A percentile compares a stretch with the other conserved stretches of the same genome.
Evolutionary conservation across 2,797 vertebrate genomes (phyloP).

Genomic region (Streptopelia turtur): DNA sequence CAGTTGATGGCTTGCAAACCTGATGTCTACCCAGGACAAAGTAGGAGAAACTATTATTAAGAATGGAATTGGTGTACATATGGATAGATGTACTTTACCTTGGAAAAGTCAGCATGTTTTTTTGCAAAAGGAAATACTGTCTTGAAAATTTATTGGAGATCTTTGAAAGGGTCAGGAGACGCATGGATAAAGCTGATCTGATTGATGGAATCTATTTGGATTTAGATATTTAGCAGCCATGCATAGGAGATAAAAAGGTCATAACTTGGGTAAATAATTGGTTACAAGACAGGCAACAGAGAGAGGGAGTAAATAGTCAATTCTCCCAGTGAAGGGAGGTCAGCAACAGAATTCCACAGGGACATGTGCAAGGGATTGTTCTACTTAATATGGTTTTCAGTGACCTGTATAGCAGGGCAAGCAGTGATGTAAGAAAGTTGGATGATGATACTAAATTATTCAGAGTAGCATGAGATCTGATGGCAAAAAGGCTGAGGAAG

Average conservation of each 20-base stretch:
- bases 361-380: not conserved
- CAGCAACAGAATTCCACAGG: not conserved
- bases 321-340: not conserved
- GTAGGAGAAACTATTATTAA: not conserved
- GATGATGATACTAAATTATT: constrained; percentile 19
- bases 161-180: not conserved
- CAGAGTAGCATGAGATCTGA: not conserved
- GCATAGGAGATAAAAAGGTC: not conserved
- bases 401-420: not conserved
- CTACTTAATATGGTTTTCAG: not conserved
- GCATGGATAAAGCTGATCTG: not conserved
- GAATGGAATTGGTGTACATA: not conserved
- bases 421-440: not conserved
- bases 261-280: constrained; percentile 3
- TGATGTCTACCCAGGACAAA: not conserved
- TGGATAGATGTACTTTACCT: not conserved
- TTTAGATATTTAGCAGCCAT: not conserved
- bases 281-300: not conserved
- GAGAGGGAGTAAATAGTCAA: not conserved
- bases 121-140: not conserved
- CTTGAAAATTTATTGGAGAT: not conserved
- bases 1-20: not conserved
- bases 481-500: not conserved
- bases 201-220: constrained; percentile 4
- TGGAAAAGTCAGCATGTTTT: not conserved